Percentiles rank a stretch among this genome's conserved stretches.
Evolutionary conservation across 2,797 vertebrate genomes (phyloP).

Genomic region (Furcifer pardalis): DNA sequence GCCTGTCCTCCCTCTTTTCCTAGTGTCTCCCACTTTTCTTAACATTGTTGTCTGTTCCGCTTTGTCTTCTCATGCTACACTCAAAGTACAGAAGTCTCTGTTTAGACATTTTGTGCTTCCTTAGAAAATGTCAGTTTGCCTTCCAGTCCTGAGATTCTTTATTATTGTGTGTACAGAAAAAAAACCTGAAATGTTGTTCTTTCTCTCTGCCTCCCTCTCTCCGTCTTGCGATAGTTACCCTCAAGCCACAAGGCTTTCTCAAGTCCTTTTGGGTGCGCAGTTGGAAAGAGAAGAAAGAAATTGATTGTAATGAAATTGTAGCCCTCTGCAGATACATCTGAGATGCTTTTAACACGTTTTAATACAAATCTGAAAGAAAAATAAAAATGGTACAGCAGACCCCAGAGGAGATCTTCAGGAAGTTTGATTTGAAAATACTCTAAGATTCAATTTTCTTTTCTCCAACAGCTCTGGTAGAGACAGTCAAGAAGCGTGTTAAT

Average conservation of each 20-base stretch:
- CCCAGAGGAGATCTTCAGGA: slow-evolving; percentile 49
- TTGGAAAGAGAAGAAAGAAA: slow-evolving; percentile 24
- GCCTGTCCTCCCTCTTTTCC: no score
- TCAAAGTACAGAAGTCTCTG: no score
- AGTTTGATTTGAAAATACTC: slow-evolving; percentile 51
- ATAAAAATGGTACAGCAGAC: neutral
- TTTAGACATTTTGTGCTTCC: neutral
- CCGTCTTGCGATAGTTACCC: neutral
- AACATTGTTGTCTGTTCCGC: no score
- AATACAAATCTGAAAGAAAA: slow-evolving; percentile 47
- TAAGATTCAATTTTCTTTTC: slow-evolving; percentile 31
- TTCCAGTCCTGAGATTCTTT: neutral
- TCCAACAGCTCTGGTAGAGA: slow-evolving; percentile 34
- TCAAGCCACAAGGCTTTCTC: slow-evolving; percentile 10
- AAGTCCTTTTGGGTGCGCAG: neutral
- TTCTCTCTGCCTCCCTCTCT: neutral
- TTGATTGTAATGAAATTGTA: slow-evolving; percentile 42
- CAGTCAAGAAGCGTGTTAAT: slow-evolving; percentile 41
- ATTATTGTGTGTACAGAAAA: neutral
- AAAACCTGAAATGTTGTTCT: neutral
- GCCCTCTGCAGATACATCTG: slow-evolving; percentile 35
- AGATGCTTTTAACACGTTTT: slow-evolving; percentile 69
- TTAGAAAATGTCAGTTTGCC: neutral
- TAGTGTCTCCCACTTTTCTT: no score
- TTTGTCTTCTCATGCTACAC: no score